phyloP scores from a whole-genome alignment of 2,113 vertebrate species.

The Heteronetta atricapilla region DNA sequence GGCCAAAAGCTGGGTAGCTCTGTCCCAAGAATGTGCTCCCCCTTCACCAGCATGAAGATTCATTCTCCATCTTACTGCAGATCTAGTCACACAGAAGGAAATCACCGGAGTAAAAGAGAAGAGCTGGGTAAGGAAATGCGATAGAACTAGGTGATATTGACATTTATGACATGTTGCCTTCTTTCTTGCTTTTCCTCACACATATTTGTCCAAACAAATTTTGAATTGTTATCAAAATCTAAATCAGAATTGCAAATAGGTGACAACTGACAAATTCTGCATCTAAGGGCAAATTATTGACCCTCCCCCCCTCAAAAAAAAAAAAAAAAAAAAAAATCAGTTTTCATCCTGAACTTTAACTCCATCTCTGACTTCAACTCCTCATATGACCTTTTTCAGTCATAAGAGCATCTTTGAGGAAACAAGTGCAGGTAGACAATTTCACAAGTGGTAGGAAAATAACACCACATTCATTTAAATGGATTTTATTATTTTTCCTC shows the following conservation, averaged over 20 bases:
- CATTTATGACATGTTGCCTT: neutral
- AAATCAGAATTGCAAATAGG: neutral
- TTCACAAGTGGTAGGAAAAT: neutral
- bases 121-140: neutral
- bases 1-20: neutral
- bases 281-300: neutral
- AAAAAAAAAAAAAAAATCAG: too few species aligned
- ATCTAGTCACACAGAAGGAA: neutral
- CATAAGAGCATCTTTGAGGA: neutral
- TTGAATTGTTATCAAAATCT: neutral
- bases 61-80: neutral
- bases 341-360: neutral
- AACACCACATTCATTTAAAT: neutral
- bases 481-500: neutral
- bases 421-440: neutral
- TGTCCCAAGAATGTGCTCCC: neutral
- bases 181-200: neutral
- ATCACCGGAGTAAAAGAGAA: neutral
- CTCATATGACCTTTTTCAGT: neutral
- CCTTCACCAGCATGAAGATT: neutral
- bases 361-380: neutral
- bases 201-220: neutral
- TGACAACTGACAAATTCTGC: neutral
- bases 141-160: neutral
- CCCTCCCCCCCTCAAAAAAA: too few species aligned